A percentile compares a stretch with the other conserved stretches of the same genome.
Conservation (phyloP, 2,113 vertebrate species). For the Circaetus gallicus region DNA sequence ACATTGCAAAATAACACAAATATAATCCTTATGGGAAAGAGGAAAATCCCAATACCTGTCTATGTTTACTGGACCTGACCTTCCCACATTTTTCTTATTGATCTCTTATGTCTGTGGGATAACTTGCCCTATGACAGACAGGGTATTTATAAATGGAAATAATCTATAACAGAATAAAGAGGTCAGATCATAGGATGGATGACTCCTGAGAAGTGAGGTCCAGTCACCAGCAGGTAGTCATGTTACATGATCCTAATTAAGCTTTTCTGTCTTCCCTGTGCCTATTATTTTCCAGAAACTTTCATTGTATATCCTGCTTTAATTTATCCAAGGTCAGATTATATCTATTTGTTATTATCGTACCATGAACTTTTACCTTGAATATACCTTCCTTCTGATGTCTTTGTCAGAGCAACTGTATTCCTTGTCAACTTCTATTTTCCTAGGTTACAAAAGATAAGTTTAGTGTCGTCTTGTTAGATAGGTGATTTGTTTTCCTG, state of each 20-base stretch:
- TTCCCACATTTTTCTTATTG: background rate
- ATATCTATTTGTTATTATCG: background rate
- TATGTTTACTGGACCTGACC: background rate
- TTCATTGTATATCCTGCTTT: background rate
- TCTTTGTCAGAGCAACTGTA: background rate
- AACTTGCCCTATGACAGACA: background rate
- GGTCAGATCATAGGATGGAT: background rate
- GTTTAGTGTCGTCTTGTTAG: background rate
- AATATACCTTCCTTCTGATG: background rate
- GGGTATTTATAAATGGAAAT: background rate
- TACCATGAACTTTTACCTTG: background rate
- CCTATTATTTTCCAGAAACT: background rate
- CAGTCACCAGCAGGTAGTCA: background rate
- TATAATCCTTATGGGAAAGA: background rate
- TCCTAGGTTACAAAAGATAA: background rate
- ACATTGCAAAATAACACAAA: background rate
- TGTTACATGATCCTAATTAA: background rate
- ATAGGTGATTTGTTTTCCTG: background rate
- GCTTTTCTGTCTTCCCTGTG: background rate
- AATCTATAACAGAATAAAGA: slow-evolving; percentile 6
- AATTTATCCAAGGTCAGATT: background rate
- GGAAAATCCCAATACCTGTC: background rate
- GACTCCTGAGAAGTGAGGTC: background rate
- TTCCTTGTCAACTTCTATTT: background rate
- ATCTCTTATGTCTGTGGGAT: background rate